Evolutionary conservation across 2,113 vertebrate species (phyloP).

Genomic region (Rhodinocichla rosea): DNA sequence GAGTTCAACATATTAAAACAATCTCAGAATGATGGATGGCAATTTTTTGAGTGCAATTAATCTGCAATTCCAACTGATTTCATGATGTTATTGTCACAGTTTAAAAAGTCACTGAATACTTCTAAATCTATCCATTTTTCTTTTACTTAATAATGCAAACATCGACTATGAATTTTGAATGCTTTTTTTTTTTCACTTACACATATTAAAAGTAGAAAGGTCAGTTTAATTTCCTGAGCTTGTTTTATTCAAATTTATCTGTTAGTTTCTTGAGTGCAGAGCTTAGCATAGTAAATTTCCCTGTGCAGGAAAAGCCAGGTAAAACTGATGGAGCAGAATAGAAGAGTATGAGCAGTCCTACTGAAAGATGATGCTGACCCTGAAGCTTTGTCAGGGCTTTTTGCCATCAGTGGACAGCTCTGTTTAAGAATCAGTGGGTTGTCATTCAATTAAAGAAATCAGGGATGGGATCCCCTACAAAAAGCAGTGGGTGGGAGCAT

Average conservation of each 20-base stretch:
- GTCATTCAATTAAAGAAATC: neutral
- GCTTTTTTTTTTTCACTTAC: neutral
- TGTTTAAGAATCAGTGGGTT: neutral
- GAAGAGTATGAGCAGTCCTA: accelerated
- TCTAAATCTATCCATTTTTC: neutral
- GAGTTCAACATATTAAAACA: neutral
- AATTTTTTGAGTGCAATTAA: neutral
- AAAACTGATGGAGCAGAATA: neutral
- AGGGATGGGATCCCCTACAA: neutral
- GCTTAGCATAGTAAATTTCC: neutral
- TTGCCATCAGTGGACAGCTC: neutral
- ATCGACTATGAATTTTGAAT: neutral
- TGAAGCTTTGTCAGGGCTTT: neutral
- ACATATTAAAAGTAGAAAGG: neutral
- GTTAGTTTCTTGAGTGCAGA: neutral
- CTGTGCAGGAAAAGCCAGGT: neutral
- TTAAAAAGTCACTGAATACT: neutral
- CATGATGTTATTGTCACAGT: neutral
- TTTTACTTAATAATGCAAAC: neutral
- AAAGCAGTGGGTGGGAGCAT: neutral
- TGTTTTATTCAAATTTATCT: neutral
- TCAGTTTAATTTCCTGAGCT: neutral
- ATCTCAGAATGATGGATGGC: neutral
- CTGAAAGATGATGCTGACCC: neutral
- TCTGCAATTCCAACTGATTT: neutral